Evolutionary conservation across 2,888 invertebrate genomes (phyloP).

Genomic region (Heliconius erato): DNA sequence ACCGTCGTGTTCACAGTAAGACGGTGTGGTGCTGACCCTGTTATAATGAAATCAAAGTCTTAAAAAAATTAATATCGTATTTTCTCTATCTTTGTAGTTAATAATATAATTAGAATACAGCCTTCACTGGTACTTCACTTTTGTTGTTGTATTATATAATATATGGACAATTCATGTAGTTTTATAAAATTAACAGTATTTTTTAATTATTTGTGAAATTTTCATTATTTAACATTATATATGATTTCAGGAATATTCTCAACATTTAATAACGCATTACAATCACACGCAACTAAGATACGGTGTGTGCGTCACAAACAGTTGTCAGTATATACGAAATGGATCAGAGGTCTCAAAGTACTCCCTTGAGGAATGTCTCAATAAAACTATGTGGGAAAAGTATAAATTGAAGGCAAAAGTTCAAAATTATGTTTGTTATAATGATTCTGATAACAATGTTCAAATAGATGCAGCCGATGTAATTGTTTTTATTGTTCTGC

Average conservation of each 20-base stretch:
- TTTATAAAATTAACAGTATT: not conserved
- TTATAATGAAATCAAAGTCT: too few relatives aligned
- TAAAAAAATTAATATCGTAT: too few relatives aligned
- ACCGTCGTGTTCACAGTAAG: too few relatives aligned
- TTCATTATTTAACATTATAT: not conserved
- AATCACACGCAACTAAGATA: constrained; percentile 74
- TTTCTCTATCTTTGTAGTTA: too few relatives aligned
- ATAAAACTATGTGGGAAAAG: constrained; percentile 63
- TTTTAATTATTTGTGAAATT: not conserved
- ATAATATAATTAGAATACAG: too few relatives aligned
- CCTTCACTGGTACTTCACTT: too few relatives aligned
- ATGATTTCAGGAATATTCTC: constrained; percentile 69
- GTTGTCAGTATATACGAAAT: constrained; percentile 59
- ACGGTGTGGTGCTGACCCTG: too few relatives aligned
- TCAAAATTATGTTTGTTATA: constrained; percentile 37
- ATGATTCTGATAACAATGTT: constrained; percentile 52
- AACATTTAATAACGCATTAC: constrained; percentile 68
- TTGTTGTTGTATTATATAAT: too few relatives aligned
- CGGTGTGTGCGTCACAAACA: constrained; percentile 68
- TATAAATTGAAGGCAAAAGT: constrained; percentile 65
- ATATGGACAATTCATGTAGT: not conserved
- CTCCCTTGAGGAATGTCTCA: constrained; percentile 70
- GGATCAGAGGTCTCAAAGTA: constrained; percentile 54
- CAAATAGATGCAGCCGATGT: constrained; percentile 64
- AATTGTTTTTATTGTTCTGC: constrained; percentile 62